Evolutionary conservation across 2,113 vertebrate species (phyloP).

Genomic region (Struthio camelus): DNA sequence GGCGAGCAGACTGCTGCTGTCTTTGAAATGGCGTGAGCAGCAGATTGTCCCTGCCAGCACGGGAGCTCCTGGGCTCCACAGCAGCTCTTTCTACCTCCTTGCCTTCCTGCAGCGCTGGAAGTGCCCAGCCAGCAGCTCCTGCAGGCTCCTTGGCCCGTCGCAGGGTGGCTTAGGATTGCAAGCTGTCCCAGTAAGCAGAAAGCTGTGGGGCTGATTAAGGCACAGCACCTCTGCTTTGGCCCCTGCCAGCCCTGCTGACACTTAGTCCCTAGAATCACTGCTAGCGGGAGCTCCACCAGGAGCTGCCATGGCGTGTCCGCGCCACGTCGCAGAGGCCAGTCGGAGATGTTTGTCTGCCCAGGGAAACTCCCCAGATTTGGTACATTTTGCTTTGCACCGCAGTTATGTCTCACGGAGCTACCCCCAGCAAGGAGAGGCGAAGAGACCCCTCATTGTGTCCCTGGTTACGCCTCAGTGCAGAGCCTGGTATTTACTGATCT

Average conservation of each 20-base stretch:
- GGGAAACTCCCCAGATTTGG: conserved; percentile 1
- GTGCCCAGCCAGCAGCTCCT: neutral
- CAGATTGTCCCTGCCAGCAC: neutral
- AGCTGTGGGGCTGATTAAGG: conserved; percentile 20
- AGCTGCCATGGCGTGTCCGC: neutral
- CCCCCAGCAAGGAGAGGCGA: neutral
- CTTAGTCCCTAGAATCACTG: conserved; percentile 12
- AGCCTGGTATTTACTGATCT: neutral
- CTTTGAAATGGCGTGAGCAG: neutral
- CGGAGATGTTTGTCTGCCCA: neutral
- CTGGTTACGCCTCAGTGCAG: neutral
- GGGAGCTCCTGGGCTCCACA: neutral
- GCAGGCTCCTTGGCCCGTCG: neutral
- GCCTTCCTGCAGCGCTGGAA: neutral
- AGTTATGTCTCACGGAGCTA: neutral
- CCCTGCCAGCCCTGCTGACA: conserved; percentile 25
- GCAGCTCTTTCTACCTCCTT: neutral
- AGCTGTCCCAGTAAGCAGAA: neutral
- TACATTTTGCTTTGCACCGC: neutral
- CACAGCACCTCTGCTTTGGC: conserved; percentile 41
- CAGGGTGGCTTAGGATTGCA: no score
- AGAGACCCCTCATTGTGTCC: neutral
- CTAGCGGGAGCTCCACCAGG: neutral
- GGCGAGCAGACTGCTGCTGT: neutral
- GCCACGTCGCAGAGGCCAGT: neutral